Evolutionary conservation across 2,797 vertebrate genomes (phyloP).

Genomic region (Hylomyscus alleni): DNA sequence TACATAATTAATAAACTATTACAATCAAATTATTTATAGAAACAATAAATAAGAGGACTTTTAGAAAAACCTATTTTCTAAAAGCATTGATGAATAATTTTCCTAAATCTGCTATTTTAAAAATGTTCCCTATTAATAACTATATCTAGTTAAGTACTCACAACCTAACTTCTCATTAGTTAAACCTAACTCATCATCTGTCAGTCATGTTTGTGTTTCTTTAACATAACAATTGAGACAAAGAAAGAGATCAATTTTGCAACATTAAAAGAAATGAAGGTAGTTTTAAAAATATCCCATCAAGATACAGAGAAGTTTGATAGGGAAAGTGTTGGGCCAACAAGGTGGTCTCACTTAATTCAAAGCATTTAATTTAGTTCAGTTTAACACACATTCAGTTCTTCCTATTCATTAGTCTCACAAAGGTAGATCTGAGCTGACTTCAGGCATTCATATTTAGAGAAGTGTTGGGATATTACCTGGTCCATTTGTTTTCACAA

Average conservation of each 20-base stretch:
- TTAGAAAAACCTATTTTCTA: not conserved
- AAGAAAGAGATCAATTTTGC: not conserved
- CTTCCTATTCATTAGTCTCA: not conserved
- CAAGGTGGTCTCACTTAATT: not conserved
- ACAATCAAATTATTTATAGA: conserved; percentile 27
- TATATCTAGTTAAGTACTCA: not conserved
- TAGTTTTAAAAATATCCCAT: conserved; percentile 3
- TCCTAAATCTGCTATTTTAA: not conserved
- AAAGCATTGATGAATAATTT: not conserved
- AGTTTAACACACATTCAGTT: not conserved
- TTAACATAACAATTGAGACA: not conserved
- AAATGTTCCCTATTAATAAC: not conserved
- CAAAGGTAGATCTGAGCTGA: not conserved
- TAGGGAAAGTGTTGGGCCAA: not conserved
- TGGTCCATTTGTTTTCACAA: not conserved
- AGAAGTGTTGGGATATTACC: not conserved
- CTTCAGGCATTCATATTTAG: not conserved
- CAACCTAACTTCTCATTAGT: not conserved
- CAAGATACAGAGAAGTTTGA: not conserved
- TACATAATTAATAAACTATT: conserved; percentile 38
- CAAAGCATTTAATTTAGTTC: not conserved
- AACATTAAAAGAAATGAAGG: not conserved
- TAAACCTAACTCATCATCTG: conserved; percentile 30
- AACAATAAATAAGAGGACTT: not conserved
- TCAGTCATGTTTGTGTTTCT: not conserved